Evolutionary conservation across 2,113 vertebrate genomes (phyloP).

Genomic region (Pachyramphus minor): DNA sequence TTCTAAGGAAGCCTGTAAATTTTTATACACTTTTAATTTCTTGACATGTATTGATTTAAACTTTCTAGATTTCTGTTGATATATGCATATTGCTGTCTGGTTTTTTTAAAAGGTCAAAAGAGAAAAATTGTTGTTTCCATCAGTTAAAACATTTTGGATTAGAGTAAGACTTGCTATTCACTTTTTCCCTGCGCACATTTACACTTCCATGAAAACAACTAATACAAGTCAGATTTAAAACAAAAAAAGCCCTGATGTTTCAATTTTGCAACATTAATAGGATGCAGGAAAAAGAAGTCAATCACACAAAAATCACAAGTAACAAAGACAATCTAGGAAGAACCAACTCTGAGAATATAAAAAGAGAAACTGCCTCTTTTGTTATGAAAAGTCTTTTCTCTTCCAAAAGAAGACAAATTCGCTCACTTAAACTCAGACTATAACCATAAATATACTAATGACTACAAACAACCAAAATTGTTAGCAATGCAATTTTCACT

Average conservation of each 20-base stretch:
- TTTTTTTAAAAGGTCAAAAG: background rate
- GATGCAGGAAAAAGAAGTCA: background rate
- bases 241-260: background rate
- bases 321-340: background rate
- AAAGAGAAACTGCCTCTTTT: background rate
- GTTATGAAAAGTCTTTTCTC: background rate
- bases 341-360: background rate
- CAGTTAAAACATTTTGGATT: background rate
- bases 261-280: background rate
- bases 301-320: background rate
- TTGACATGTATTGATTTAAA: background rate
- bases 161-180: background rate
- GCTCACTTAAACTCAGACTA: background rate
- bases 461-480: background rate
- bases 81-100: background rate
- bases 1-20: background rate
- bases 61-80: background rate
- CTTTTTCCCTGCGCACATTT: background rate
- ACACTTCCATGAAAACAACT: background rate
- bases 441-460: background rate
- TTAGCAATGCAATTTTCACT: background rate
- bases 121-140: background rate
- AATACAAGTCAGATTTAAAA: background rate
- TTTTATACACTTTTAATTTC: background rate
- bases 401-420: background rate